Evolutionary conservation across 1,140 invertebrate species (phyloP).

Genomic region (Tetramorium parvispinum): DNA sequence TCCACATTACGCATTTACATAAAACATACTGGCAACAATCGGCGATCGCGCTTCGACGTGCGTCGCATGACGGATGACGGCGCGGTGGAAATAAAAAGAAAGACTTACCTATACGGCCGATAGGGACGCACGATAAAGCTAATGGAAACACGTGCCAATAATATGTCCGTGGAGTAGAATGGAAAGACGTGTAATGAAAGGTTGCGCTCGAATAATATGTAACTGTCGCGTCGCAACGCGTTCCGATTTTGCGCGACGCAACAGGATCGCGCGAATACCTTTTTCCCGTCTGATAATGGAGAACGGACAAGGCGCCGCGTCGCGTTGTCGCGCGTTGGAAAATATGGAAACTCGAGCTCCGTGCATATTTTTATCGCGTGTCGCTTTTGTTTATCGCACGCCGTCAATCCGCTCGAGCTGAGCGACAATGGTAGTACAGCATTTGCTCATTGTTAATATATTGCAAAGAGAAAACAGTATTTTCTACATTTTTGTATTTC

Average conservation of each 20-base stretch:
- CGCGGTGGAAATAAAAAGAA: conserved; percentile 49
- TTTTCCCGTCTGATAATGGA: conserved; percentile 46
- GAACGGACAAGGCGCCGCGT: conserved; percentile 40
- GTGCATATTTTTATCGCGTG: conserved; percentile 50
- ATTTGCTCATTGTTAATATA: background rate
- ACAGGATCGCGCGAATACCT: conserved; percentile 48
- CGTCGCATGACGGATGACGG: conserved; percentile 61
- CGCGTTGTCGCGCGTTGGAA: conserved; percentile 31
- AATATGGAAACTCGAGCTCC: conserved; percentile 45
- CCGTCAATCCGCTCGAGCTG: conserved; percentile 8
- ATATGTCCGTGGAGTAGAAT: conserved; percentile 58
- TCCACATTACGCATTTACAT: conserved; percentile 54
- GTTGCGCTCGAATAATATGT: conserved; percentile 56
- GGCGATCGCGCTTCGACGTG: conserved; percentile 59
- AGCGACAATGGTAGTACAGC: background rate
- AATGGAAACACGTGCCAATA: conserved; percentile 76
- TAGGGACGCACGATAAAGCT: conserved; percentile 68
- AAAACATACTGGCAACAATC: conserved; percentile 39
- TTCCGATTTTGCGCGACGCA: conserved; percentile 57
- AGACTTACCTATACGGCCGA: conserved; percentile 53
- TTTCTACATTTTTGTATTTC: background rate
- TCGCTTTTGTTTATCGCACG: conserved; percentile 40
- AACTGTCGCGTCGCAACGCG: conserved; percentile 51
- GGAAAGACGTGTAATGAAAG: conserved; percentile 66
- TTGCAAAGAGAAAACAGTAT: background rate